Conservation (phyloP, 1,140 invertebrate genomes). For the Macrocentrus cingulum region DNA sequence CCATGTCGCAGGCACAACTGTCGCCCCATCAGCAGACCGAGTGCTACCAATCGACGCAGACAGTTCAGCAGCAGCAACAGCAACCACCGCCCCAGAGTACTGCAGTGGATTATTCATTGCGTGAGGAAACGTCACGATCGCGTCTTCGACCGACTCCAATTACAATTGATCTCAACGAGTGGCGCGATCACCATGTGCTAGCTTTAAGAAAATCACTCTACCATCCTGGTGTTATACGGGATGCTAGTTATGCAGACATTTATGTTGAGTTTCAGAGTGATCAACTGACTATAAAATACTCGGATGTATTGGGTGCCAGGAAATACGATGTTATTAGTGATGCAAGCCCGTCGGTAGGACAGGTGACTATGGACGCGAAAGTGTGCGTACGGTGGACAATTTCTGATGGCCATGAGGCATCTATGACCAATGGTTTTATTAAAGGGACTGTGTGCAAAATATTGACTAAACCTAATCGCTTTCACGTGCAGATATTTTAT, state of each 20-base stretch:
- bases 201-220: conserved; percentile 82
- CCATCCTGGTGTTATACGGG: conserved; percentile 75
- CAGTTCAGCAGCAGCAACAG: too few species aligned
- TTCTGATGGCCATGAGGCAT: conserved; percentile 53
- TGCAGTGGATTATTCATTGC: conserved; percentile 65
- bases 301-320: conserved; percentile 73
- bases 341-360: conserved; percentile 81
- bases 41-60: conserved; percentile 36
- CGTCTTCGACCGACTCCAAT: conserved; percentile 45
- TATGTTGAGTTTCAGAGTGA: conserved; percentile 59
- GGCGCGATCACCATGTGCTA: conserved; percentile 86
- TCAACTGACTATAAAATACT: conserved; percentile 66
- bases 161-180: conserved; percentile 83
- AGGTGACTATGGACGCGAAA: conserved; percentile 68
- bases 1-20: conserved; percentile 37
- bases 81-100: conserved; percentile 61
- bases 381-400: conserved; percentile 65
- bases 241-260: conserved; percentile 48
- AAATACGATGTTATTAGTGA: conserved; percentile 91
- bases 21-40: conserved; percentile 28
- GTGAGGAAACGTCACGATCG: conserved; percentile 47
- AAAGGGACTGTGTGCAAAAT: conserved; percentile 81
- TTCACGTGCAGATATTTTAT: conserved; percentile 72
- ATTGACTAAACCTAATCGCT: conserved; percentile 71
- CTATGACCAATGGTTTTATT: conserved; percentile 70